A percentile compares a stretch with the other conserved stretches of the same genome.
Conservation (phyloP, 1,140 invertebrate genomes). For the Venturia canescens region DNA sequence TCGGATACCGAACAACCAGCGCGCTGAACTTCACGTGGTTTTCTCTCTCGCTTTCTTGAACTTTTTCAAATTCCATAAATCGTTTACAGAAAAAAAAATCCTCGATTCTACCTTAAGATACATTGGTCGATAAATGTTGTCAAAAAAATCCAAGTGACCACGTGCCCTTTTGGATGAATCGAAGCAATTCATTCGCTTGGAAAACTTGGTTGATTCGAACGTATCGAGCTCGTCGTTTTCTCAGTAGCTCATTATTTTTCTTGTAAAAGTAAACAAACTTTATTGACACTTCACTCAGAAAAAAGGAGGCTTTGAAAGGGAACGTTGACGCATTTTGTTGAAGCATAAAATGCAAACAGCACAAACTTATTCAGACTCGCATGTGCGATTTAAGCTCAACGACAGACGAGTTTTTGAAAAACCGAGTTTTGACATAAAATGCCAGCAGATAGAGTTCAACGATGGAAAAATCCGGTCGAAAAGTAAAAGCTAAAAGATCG, state of each 20-base stretch:
- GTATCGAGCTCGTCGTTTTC: too few relatives aligned
- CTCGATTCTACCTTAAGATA: background rate
- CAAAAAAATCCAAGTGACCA: too few relatives aligned
- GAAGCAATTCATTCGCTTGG: too few relatives aligned
- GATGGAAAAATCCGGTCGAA: constrained; percentile 64
- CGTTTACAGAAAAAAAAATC: background rate
- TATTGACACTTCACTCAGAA: too few relatives aligned
- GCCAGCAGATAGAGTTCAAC: background rate
- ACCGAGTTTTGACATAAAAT: background rate
- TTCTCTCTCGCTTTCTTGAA: background rate
- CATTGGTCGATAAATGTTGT: background rate
- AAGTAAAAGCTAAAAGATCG: constrained; percentile 48
- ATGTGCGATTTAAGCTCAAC: background rate
- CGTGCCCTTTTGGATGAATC: too few relatives aligned
- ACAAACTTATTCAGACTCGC: background rate
- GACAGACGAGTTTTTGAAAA: background rate
- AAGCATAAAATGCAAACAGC: too few relatives aligned
- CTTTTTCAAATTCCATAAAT: background rate
- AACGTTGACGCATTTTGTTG: too few relatives aligned
- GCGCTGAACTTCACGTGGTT: background rate
- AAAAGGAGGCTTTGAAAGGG: too few relatives aligned
- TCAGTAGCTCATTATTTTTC: too few relatives aligned
- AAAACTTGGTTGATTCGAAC: too few relatives aligned
- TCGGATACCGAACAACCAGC: constrained; percentile 45
- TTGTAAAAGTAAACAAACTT: too few relatives aligned